Evolutionary conservation across 2,797 vertebrate genomes (phyloP), one percentile per base, ranked within the genome.

Genomic region (Micromesistius poutassou): DNA sequence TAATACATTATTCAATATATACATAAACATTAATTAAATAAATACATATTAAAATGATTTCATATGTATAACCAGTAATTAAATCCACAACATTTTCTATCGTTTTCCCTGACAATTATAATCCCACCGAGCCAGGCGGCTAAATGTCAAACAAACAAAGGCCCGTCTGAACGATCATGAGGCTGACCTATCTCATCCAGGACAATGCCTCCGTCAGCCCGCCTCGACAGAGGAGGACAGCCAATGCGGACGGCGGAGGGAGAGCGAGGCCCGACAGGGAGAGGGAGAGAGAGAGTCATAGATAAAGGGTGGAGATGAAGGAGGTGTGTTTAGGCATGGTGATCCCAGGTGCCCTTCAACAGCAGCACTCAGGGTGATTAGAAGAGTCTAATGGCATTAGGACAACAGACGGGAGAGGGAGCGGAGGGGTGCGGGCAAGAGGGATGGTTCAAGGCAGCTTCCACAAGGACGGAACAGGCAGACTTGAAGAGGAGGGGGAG

Each of bases 271-370:
- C 50, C 36, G 30, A 36, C 72, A 12, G 66, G 78, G 77, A 36
- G 73, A 16, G 66, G 77, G 77, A 74, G 28, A 78, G 72, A 19
- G 30, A 36, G 30, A 76, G 71, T 38, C 25, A 71, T 30, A 76
- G 66, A 42, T 5, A 71, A 22, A 71, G 36, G 70, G n/a, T 70
- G 74, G 19, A 35, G 73, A n/a, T 16, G 72, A 74, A 42, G 38
- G 13, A 30, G 38, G 42, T 72, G 30, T 84, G 80, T 84, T 90
- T 80, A 75, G 76, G 78, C 79, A 87, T 82, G 80, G 80, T 81
- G 83, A 86, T 87, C 80, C 82, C 82, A 81, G 73, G 76, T 76
- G 82, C 46, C 82, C 86, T 88, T 88, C 79, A 87, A 82, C 82
- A 83, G 82, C 68, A 77, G 74, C 33, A 71, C 77, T 80, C 50